These are phyloP conservation scores for Myotis pilosus DNA, from an alignment of 2,797 vertebrate species.

Conservation along the genomic window DNA sequence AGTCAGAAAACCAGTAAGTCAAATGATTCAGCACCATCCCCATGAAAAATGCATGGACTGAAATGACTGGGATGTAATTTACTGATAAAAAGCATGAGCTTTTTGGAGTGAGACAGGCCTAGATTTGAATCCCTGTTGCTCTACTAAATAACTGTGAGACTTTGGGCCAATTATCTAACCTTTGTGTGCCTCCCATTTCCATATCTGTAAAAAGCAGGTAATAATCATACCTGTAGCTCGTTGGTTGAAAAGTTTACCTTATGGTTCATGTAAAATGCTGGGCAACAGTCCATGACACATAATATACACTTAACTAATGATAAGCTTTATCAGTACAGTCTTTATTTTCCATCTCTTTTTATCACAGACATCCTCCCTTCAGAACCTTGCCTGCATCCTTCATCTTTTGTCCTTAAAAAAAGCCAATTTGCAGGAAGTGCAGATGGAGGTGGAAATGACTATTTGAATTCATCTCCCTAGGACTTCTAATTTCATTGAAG, in stretches of 20 bases:
- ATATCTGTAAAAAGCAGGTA: background rate
- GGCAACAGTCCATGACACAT: background rate
- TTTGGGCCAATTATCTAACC: background rate
- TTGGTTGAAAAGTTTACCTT: background rate
- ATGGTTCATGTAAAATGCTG: conserved; percentile 2
- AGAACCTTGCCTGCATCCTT: background rate
- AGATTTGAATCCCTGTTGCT: conserved; percentile 1
- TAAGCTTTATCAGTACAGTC: background rate
- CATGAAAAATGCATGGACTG: conserved; percentile 59
- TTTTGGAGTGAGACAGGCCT: background rate
- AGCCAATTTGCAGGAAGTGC: background rate
- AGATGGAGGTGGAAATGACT: background rate
- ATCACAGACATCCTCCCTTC: background rate
- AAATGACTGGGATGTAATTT: conserved; percentile 15
- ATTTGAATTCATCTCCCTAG: conserved; percentile 30
- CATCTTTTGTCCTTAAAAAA: conserved; percentile 24
- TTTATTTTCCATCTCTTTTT: background rate
- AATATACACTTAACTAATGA: background rate
- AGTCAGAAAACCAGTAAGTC: conserved; percentile 62
- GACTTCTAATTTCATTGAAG: conserved; percentile 45
- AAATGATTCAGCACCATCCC: conserved; percentile 61
- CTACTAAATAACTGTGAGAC: background rate
- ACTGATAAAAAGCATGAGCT: conserved; percentile 44
- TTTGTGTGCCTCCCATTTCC: background rate
- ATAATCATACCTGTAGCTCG: background rate